Percentiles rank a stretch among this genome's conserved stretches.
Evolutionary conservation across 1,140 invertebrate genomes (phyloP).

Genomic region (Aradophagus sp.): DNA sequence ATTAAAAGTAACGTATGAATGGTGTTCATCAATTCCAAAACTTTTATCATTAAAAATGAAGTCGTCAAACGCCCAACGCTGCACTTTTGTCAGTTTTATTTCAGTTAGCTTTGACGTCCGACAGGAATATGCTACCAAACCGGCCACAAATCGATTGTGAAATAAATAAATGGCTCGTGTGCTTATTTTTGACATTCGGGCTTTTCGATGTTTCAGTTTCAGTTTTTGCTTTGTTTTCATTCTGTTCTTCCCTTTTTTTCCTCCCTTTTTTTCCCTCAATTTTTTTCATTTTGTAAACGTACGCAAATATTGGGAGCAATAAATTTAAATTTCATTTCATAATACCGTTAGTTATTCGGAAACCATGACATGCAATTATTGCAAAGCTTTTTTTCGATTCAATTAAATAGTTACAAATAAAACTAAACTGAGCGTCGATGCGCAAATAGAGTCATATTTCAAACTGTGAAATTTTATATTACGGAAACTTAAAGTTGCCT

Average conservation of each 20-base stretch:
- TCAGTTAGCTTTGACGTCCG: conserved; percentile 29
- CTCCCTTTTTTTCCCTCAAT: too few relatives aligned
- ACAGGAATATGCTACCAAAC: conserved; percentile 39
- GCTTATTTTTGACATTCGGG: conserved; percentile 49
- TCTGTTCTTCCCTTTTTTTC: too few relatives aligned
- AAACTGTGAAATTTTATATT: too few relatives aligned
- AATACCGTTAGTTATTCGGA: conserved; percentile 21
- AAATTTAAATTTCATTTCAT: conserved; percentile 39
- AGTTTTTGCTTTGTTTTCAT: conserved; percentile 26
- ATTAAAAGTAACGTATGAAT: conserved; percentile 43
- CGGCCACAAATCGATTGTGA: conserved; percentile 50
- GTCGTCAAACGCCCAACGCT: conserved; percentile 13
- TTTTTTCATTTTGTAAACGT: too few relatives aligned
- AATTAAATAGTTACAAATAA: background rate
- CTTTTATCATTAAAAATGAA: conserved; percentile 51
- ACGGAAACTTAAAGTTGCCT: too few relatives aligned
- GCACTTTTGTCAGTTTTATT: conserved; percentile 50
- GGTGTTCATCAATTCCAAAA: conserved; percentile 40
- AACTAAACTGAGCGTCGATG: too few relatives aligned
- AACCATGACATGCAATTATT: conserved; percentile 6
- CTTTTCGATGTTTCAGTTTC: conserved; percentile 28
- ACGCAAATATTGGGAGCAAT: conserved; percentile 26
- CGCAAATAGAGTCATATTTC: too few relatives aligned
- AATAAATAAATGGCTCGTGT: conserved; percentile 49
- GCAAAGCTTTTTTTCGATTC: conserved; percentile 9